Evolutionary conservation across 2,797 vertebrate genomes (phyloP), one percentile per base, ranked within the genome.

Genomic region (Sarcoramphus papa): DNA sequence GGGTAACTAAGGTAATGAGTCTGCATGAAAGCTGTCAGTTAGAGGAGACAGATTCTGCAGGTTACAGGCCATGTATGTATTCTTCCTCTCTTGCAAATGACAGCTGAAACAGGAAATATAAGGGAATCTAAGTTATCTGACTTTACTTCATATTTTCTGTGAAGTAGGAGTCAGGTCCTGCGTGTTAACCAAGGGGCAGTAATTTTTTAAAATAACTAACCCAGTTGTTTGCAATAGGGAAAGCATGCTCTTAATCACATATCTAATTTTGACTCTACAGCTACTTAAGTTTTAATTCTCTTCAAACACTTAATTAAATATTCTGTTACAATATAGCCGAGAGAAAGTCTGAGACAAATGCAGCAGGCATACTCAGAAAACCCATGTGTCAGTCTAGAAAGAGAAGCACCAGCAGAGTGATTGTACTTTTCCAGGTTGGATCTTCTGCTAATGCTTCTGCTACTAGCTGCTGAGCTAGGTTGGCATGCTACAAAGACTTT

Each of bases 331-430:
- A 25, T 62, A 45, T 3, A 67, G 5, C 10, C 8, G 40, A 75
- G 17, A 73, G 11, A 83, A 88, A 77, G 3, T 2, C 6, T 22
- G 31, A 85, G 51, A 62, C 7, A 70, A 60, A 30, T 27, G 28
- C 13, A 41, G 6, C 6, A 56, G 5, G 6, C 18, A 25, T 12
- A 73, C 1, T 5, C 35, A 27, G 22, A 87, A 87, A 74, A 50
- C 9, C 3, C 7, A 7, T 24, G 3, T n/a, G 9, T 15, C n/a
- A 14, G 3, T 54, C 22, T 33, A 48, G 27, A 80, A 60, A 28
- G 21, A 72, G 12, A 77, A 77, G 12, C 3, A 17, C 4, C 10
- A 18, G 14, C 4, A 31, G 15, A 81, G 9, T 0, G 0, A 17
- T 17, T 62, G 17, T 37, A 45, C 11, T 68, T 89, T 69, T 77